A percentile compares a stretch with the other conserved stretches of the same genome.
Conservation (phyloP, 2,888 invertebrate species). For the Onthophagus sagittarius region DNA sequence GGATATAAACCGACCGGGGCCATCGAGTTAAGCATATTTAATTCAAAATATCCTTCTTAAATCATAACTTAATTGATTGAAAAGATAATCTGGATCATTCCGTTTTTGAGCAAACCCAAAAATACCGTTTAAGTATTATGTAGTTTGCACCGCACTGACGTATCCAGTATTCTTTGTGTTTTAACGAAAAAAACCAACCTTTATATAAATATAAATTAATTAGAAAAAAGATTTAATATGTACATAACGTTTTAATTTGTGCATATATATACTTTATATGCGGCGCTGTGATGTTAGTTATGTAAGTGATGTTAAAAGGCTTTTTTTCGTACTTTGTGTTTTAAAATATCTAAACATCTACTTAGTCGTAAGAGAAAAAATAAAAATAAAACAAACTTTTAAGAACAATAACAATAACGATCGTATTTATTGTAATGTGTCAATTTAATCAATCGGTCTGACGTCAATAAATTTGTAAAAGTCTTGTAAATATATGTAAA, state of each 20-base stretch:
- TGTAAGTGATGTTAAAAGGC: not conserved
- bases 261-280: too few relatives aligned
- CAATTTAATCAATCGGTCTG: not conserved
- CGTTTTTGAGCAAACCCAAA: not conserved
- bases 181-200: not conserved
- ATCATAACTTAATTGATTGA: not conserved
- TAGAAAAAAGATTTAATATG: not conserved
- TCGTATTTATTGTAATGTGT: not conserved
- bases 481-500: slow-evolving; percentile 8
- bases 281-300: not conserved
- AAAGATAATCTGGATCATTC: not conserved
- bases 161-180: not conserved
- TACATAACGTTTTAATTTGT: not conserved
- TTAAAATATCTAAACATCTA: not conserved
- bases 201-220: too few relatives aligned
- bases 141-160: not conserved
- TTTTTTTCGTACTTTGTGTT: not conserved
- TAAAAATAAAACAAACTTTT: not conserved
- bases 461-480: not conserved
- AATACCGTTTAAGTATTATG: not conserved
- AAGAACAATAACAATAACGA: not conserved
- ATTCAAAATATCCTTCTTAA: not conserved
- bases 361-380: not conserved
- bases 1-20: slow-evolving; percentile 8
- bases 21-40: slow-evolving; percentile 9